Percentiles rank a stretch among this genome's conserved stretches.
phyloP scores from a whole-genome alignment of 2,113 vertebrate genomes.

The Oriolus oriolus region DNA sequence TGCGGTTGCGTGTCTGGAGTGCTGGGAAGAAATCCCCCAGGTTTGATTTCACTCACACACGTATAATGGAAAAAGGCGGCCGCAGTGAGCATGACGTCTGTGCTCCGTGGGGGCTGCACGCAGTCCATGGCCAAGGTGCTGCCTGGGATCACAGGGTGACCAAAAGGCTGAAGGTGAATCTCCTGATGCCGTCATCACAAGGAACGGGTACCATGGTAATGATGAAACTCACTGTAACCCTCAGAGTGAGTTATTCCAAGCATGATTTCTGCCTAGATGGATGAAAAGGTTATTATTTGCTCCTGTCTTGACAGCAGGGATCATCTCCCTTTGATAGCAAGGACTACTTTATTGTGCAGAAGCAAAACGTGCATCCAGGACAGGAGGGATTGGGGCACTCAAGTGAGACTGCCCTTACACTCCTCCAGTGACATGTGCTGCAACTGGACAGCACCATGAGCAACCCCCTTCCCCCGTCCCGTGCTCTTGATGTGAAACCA shows the following conservation, averaged over 20 bases:
- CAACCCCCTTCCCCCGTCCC: accelerated
- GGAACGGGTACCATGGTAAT: neutral
- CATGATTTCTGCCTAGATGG: neutral
- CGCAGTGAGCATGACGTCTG: accelerated
- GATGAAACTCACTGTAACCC: neutral
- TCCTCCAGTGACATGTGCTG: neutral
- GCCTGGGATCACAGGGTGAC: neutral
- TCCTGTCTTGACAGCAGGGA: neutral
- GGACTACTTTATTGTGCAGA: neutral
- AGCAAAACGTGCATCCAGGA: accelerated
- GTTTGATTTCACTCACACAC: conserved; percentile 9
- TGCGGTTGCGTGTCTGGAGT: neutral
- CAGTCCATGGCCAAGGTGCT: neutral
- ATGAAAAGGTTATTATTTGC: neutral
- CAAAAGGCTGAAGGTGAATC: neutral
- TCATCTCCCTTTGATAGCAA: neutral
- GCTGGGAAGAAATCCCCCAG: conserved; percentile 15
- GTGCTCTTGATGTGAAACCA: neutral
- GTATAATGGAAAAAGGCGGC: neutral
- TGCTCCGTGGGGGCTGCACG: neutral
- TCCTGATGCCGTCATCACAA: neutral
- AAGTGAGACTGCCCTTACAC: neutral
- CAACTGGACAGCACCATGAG: accelerated
- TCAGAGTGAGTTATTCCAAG: neutral
- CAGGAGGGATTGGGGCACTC: neutral